Evolutionary conservation across 1,140 invertebrate genomes (phyloP), one percentile per base, ranked within the genome.

Genomic region (Apis florea): DNA sequence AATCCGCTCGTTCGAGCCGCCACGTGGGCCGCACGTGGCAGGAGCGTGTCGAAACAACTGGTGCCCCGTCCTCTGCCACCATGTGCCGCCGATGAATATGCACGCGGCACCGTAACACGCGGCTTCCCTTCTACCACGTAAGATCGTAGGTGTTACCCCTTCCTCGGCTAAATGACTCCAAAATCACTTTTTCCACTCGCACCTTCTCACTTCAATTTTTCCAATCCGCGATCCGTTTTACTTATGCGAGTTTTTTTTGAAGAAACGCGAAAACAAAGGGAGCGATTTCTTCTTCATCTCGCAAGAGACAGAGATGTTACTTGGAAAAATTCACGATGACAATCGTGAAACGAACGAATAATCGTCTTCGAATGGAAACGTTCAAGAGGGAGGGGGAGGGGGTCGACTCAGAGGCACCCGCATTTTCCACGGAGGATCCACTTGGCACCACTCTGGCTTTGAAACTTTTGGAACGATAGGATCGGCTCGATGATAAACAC

Each of bases 21-120:
- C 92, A 92, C 92, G 93, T 93, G 93, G 86, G 70, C 74, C 78
- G 89, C 93, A 93, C 93, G 93, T 93, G 93, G 66, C 92, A 88
- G 86, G 75, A 92, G 88, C 89, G 92, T 92, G 92, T 83, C 87
- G 74, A 83, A 79, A 92, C 92, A 92, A 93, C 92, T 92, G 92
- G 92, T 92, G 91, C 90, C 88, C 91, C 82, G 86, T 86, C 81
- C 83, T 81, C 82, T 88, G 84, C 86, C 89, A 90, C 90, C 91
- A 92, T 92, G 92, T 93, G 92, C 88, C 88, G 83, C 79, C 88
- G 49, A 85, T 86, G 85, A 86, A 86, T 79, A 83, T 83, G 71
- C 79, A 78, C 79, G 72, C 72, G 58, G n/a, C 31, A 31, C 61
- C 56, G 67, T 61, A 49, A 63, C 78, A 76, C 87, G 83, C 81